Evolutionary conservation across 2,888 invertebrate genomes (phyloP).

Genomic region (Pardosa pseudoannulata): DNA sequence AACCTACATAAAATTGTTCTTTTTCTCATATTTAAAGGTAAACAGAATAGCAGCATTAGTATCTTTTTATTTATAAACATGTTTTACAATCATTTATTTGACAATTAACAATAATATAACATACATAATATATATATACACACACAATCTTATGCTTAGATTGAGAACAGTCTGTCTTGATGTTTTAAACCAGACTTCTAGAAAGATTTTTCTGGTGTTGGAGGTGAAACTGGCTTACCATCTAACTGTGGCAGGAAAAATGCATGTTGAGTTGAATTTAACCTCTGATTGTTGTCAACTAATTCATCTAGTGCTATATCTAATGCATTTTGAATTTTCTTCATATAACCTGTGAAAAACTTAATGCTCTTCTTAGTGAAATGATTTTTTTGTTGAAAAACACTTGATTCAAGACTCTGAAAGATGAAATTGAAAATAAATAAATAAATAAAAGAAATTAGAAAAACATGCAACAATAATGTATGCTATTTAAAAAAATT

Average conservation of each 20-base stretch:
- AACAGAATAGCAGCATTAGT: too few species aligned
- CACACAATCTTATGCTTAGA: too few species aligned
- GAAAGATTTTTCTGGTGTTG: too few species aligned
- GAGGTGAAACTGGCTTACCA: neutral
- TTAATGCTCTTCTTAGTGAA: conserved; percentile 37
- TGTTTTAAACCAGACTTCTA: too few species aligned
- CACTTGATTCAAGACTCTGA: conserved; percentile 26
- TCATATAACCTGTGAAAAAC: conserved; percentile 41
- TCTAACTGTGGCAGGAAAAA: neutral
- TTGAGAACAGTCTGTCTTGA: too few species aligned
- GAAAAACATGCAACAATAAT: neutral
- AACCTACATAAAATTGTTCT: too few species aligned
- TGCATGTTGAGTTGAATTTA: neutral
- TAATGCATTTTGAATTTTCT: conserved; percentile 48
- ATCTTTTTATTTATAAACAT: too few species aligned
- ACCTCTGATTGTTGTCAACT: neutral
- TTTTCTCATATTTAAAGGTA: too few species aligned
- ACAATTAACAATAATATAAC: too few species aligned
- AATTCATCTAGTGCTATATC: conserved; percentile 14
- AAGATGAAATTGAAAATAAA: neutral
- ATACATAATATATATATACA: too few species aligned
- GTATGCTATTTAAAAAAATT: too few species aligned
- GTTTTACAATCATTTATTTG: too few species aligned
- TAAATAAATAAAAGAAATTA: neutral
- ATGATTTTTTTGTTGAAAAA: conserved; percentile 44